Evolutionary conservation across 2,888 invertebrate genomes (phyloP).

Genomic region (Argyresthia albistria): DNA sequence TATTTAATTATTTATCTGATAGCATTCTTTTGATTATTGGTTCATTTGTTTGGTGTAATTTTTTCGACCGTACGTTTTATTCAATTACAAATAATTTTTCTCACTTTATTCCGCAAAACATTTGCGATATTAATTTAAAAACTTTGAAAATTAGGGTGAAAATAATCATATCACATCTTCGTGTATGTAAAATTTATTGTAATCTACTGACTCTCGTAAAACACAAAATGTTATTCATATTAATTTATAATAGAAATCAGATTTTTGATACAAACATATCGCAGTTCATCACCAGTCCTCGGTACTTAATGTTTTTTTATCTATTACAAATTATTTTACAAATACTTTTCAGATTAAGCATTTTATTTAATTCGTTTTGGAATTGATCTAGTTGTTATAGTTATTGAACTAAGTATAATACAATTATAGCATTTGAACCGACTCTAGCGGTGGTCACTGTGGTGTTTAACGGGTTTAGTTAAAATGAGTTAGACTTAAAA

Average conservation of each 20-base stretch:
- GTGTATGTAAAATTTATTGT: background rate
- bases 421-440: slow-evolving; percentile 15
- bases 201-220: too few species aligned
- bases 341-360: background rate
- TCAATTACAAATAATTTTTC: slow-evolving; percentile 7
- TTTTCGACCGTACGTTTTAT: slow-evolving; percentile 21
- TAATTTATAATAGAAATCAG: too few species aligned
- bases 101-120: too few species aligned
- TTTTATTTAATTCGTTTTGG: slow-evolving; percentile 8
- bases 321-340: background rate
- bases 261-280: background rate
- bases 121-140: background rate
- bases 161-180: slow-evolving; percentile 57
- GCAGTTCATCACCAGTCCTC: background rate
- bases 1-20: too few species aligned
- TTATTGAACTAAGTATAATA: background rate
- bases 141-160: slow-evolving; percentile 18
- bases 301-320: slow-evolving; percentile 2
- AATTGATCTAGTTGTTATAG: slow-evolving; percentile 13
- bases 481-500: background rate
- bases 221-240: too few species aligned
- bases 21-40: background rate
- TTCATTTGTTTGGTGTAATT: slow-evolving; percentile 8
- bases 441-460: slow-evolving; percentile 15
- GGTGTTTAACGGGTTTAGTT: slow-evolving; percentile 8